phyloP scores from a whole-genome alignment of 2,113 vertebrate species.

The Patagioenas fasciata region DNA sequence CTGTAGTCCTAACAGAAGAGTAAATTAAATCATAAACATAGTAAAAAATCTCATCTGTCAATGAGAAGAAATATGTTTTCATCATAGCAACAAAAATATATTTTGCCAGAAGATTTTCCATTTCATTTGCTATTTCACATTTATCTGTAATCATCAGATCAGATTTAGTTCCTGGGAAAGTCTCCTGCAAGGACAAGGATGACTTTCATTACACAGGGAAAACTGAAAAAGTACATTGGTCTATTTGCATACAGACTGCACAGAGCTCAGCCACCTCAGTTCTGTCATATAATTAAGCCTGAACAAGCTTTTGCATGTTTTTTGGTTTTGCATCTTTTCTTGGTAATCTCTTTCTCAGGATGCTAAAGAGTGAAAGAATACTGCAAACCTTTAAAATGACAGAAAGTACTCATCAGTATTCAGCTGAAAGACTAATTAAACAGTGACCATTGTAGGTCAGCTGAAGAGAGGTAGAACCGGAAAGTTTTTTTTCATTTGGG shows the following conservation, averaged over 20 bases:
- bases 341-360: not conserved
- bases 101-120: not conserved
- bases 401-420: not conserved
- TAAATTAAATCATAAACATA: not conserved
- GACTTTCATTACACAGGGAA: not conserved
- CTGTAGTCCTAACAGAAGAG: not conserved
- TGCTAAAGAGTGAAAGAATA: not conserved
- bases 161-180: not conserved
- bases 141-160: not conserved
- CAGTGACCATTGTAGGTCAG: not conserved
- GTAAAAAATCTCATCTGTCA: not conserved
- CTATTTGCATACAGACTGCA: accelerated
- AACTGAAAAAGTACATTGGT: not conserved
- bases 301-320: not conserved
- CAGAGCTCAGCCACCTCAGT: not conserved
- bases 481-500: not conserved
- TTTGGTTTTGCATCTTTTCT: not conserved
- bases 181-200: not conserved
- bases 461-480: not conserved
- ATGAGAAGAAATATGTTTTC: not conserved
- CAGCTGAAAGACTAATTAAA: not conserved
- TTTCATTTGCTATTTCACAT: not conserved
- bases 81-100: not conserved
- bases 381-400: not conserved
- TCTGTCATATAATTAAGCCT: not conserved